These are phyloP conservation scores for Tribolium freemani DNA, from an alignment of 2,888 invertebrate species.

Conservation along the genomic window DNA sequence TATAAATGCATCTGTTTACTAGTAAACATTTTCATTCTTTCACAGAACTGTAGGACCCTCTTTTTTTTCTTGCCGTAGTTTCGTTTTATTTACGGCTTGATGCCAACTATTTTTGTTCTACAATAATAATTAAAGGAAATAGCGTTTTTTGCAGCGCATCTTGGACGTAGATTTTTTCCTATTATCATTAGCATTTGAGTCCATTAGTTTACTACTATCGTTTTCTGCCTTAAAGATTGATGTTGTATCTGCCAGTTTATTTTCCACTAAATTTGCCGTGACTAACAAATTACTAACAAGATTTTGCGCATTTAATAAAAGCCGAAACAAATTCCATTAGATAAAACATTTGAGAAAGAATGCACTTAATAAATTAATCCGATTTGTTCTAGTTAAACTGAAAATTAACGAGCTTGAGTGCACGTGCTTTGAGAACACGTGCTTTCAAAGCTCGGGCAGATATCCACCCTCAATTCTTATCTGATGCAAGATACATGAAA, in stretches of 20 bases:
- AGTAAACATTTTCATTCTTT: not conserved
- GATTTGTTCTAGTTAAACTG: not conserved
- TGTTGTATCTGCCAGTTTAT: not conserved
- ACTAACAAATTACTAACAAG: not conserved
- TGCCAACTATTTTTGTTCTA: too few species aligned
- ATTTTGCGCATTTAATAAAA: not conserved
- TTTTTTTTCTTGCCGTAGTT: not conserved
- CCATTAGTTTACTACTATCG: too few species aligned
- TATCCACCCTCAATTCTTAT: not conserved
- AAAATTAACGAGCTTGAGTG: not conserved
- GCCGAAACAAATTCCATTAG: not conserved
- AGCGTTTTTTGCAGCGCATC: not conserved
- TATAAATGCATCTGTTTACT: not conserved
- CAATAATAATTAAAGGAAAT: not conserved
- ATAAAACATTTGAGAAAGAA: not conserved
- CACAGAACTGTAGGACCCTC: not conserved
- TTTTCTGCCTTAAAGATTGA: too few species aligned
- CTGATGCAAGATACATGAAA: not conserved
- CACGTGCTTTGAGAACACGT: not conserved
- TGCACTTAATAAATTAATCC: not conserved
- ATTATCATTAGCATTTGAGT: too few species aligned
- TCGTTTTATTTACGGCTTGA: too few species aligned
- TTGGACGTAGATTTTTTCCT: too few species aligned
- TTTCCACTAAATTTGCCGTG: not conserved
- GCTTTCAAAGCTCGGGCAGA: not conserved